Evolutionary conservation across 2,113 vertebrate species (phyloP), one percentile per base, ranked within the genome.

Genomic region (Thomomys bottae): DNA sequence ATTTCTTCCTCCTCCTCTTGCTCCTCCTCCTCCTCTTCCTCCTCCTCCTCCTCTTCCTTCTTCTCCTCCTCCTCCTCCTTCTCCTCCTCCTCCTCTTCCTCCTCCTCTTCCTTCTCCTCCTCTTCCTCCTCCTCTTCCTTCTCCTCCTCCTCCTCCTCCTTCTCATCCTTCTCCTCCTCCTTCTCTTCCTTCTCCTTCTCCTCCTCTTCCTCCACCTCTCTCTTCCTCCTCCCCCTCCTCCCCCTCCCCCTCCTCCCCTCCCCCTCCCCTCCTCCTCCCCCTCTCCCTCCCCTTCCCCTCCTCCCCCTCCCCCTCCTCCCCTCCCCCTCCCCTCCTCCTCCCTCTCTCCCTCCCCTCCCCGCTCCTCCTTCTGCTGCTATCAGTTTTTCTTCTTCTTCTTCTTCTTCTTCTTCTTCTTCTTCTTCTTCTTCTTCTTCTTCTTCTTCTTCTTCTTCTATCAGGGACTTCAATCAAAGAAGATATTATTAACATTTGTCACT

Each of bases 401-500:
- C n/a, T n/a, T n/a, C n/a, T n/a, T n/a, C n/a, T n/a, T n/a, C n/a
- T n/a, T n/a, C n/a, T n/a, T n/a, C n/a, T n/a, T n/a, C n/a, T n/a
- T n/a, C n/a, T n/a, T n/a, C n/a, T 30, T 76, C 77, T 77, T 77
- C 26, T 36, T 49, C 9, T 54, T 63, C 14, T 57, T 17, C 28
- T 28, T 28, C 54, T 82, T 36, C 26, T 49, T 15, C 59, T 83
- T 72, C 71, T 78, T 17, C 5, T 11, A 92, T 63, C n/a, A 84
- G 72, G 90, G n/a, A 63, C 54, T 42, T 88, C 64, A 61, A 86
- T 73, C 36, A 87, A 21, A 67, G 61, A 54, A 95, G 40, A 34
- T 72, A 28, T 89, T 87, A 28, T 84, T 70, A 66, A 91, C 93
- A 90, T 85, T 45, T 84, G 61, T 76, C n/a, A 36, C 12, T 93